Percentiles rank a stretch among this genome's conserved stretches.
Conservation (phyloP, 2,797 vertebrate genomes). For the Myripristis jacobus region DNA sequence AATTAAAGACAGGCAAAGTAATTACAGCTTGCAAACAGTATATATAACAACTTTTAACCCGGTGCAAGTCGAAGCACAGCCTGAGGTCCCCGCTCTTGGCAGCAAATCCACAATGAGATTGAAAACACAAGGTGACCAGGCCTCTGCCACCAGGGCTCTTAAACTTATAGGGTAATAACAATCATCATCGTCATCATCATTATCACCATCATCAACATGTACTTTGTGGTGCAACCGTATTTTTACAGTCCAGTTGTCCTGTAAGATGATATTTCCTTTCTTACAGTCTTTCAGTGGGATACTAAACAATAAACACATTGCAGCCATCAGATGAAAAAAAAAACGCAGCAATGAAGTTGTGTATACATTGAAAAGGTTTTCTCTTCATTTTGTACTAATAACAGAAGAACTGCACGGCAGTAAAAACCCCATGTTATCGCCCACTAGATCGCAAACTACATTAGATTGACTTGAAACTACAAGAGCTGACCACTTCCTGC, state of each 20-base stretch:
- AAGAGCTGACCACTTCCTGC: constrained; percentile 53
- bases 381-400: not conserved
- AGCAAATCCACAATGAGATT: not conserved
- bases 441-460: constrained; percentile 52
- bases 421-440: constrained; percentile 49
- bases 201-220: no score
- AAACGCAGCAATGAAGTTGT: constrained; percentile 8
- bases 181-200: no score
- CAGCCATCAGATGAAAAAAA: not conserved
- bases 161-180: no score
- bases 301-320: constrained; percentile 12
- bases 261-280: constrained; percentile 5
- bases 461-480: constrained; percentile 29
- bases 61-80: not conserved
- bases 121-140: constrained; percentile 8
- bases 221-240: not conserved
- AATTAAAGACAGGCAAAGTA: constrained; percentile 44
- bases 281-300: constrained; percentile 8
- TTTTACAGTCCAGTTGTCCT: not conserved
- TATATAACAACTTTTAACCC: constrained; percentile 4
- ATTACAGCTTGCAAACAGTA: constrained; percentile 36
- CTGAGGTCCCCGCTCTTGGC: not conserved
- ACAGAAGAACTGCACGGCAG: constrained; percentile 12
- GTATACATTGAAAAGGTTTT: constrained; percentile 5
- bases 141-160: not conserved